Evolutionary conservation across 1,140 invertebrate species (phyloP).

Genomic region (Frieseomelitta varia): DNA sequence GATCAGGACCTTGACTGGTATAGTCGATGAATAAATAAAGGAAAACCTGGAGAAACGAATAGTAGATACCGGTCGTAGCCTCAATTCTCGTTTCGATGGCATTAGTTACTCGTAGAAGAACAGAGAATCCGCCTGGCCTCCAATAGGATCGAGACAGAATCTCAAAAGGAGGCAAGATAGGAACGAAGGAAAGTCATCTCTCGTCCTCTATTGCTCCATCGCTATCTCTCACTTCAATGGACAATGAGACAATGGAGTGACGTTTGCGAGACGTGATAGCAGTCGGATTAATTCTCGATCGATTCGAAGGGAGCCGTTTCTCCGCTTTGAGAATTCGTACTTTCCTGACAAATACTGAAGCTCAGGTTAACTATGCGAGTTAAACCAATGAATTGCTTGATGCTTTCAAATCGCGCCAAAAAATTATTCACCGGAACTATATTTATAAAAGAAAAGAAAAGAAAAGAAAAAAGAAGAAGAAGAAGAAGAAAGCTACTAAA

Average conservation of each 20-base stretch:
- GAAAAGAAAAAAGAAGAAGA: too few species aligned
- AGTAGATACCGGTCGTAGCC: constrained; percentile 32
- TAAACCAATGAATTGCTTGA: neutral
- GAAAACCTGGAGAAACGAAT: neutral
- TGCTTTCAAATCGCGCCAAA: neutral
- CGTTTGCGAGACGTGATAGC: constrained; percentile 67
- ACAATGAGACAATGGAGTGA: constrained; percentile 66
- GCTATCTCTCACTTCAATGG: constrained; percentile 56
- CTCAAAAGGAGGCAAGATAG: constrained; percentile 47
- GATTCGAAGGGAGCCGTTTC: constrained; percentile 53
- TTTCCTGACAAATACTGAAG: constrained; percentile 17
- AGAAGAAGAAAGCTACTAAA: neutral
- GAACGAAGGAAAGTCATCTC: constrained; percentile 54
- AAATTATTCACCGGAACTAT: neutral
- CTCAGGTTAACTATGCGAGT: neutral
- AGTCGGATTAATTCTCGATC: constrained; percentile 68
- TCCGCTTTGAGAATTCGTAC: constrained; percentile 23
- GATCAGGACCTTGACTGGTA: neutral
- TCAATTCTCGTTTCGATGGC: constrained; percentile 23
- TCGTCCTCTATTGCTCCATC: constrained; percentile 40
- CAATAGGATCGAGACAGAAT: constrained; percentile 46
- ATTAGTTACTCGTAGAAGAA: constrained; percentile 40
- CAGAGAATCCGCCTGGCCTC: constrained; percentile 23
- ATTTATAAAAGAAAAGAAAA: too few species aligned
- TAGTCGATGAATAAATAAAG: constrained; percentile 6